phyloP scores from a whole-genome alignment of 2,797 vertebrate genomes.

The Micromesistius poutassou region DNA sequence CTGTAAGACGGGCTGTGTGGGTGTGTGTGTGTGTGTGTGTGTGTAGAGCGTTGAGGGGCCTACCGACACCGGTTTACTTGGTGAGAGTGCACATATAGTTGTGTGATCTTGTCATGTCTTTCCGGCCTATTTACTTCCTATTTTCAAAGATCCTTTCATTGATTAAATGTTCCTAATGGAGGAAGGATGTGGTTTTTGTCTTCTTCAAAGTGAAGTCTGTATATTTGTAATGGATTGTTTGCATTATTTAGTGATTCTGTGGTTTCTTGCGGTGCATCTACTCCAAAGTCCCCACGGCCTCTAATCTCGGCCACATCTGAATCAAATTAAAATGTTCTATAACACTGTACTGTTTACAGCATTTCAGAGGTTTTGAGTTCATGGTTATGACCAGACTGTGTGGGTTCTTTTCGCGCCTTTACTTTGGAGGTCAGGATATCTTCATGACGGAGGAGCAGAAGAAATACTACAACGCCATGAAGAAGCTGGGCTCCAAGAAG shows the following conservation, averaged over 20 bases:
- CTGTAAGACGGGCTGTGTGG: neutral
- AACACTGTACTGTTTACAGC: neutral
- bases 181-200: neutral
- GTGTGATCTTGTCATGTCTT: neutral
- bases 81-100: neutral
- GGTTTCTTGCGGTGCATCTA: neutral
- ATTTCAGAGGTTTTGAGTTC: neutral
- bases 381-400: conserved; percentile 65
- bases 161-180: neutral
- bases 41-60: neutral
- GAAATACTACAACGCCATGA: conserved; percentile 99
- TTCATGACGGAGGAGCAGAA: conserved; percentile 99
- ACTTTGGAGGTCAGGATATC: conserved; percentile 99
- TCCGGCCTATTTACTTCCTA: neutral
- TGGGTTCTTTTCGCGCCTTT: conserved; percentile 53
- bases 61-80: neutral
- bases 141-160: neutral
- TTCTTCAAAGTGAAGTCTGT: neutral
- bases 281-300: neutral
- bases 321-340: neutral
- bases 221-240: neutral
- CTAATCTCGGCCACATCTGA: neutral
- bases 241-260: no score
- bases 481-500: conserved; percentile 98
- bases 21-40: neutral